Evolutionary conservation across 2,888 invertebrate genomes (phyloP).

Genomic region (Therioaphis trifolii): DNA sequence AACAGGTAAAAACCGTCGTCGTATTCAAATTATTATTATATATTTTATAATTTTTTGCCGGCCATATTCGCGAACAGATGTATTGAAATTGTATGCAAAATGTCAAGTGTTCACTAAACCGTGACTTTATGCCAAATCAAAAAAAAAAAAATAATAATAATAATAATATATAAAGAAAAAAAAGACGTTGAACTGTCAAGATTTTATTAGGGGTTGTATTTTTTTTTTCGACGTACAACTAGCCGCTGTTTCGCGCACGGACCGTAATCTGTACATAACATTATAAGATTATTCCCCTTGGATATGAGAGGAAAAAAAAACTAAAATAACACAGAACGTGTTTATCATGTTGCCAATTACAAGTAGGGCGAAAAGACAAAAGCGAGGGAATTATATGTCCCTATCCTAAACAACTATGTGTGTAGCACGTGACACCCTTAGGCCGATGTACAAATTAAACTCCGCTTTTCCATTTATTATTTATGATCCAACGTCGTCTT

Average conservation of each 20-base stretch:
- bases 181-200: conserved; percentile 63
- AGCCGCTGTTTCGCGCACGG: conserved; percentile 45
- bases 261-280: conserved; percentile 50
- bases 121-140: conserved; percentile 59
- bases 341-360: conserved; percentile 61
- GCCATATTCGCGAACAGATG: conserved; percentile 50
- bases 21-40: conserved; percentile 44
- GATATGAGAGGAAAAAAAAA: conserved; percentile 16
- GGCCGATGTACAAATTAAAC: conserved; percentile 62
- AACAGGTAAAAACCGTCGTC: conserved; percentile 60
- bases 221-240: conserved; percentile 8
- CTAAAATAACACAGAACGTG: conserved; percentile 49
- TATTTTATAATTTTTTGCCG: not conserved
- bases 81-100: conserved; percentile 61
- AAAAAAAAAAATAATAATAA: no score
- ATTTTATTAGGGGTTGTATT: conserved; percentile 48
- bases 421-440: conserved; percentile 61
- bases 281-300: conserved; percentile 43
- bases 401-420: conserved; percentile 26
- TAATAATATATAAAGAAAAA: not conserved
- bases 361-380: conserved; percentile 53
- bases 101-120: conserved; percentile 61
- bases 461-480: conserved; percentile 59
- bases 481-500: conserved; percentile 59
- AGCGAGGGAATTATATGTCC: conserved; percentile 33